Evolutionary conservation across 2,888 invertebrate species (phyloP).

Genomic region (Phasia obesa): DNA sequence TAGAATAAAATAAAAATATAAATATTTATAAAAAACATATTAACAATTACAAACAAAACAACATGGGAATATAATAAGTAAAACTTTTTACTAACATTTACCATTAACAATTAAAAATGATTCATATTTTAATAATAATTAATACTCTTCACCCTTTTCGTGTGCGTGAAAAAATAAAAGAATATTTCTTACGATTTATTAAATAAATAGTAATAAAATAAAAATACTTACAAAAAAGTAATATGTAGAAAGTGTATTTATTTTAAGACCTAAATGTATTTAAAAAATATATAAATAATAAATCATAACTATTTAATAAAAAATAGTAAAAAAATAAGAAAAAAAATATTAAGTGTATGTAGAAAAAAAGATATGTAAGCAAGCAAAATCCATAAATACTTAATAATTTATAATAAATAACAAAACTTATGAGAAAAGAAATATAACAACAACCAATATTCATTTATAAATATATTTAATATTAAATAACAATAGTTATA

Average conservation of each 20-base stretch:
- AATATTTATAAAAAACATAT: constrained; percentile 15
- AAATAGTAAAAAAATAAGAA: constrained; percentile 38
- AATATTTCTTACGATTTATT: constrained; percentile 57
- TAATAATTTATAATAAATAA: constrained; percentile 44
- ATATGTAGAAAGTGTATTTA: constrained; percentile 65
- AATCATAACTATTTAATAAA: constrained; percentile 18
- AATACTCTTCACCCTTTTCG: constrained; percentile 15
- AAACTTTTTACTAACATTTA: constrained; percentile 62
- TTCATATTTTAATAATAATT: constrained; percentile 22
- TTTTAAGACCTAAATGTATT: constrained; percentile 65
- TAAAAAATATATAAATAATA: constrained; percentile 43
- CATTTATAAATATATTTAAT: constrained; percentile 63
- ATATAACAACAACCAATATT: constrained; percentile 51
- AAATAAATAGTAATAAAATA: constrained; percentile 16
- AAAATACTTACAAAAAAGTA: constrained; percentile 15
- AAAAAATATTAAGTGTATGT: constrained; percentile 59
- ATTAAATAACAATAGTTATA: constrained; percentile 46
- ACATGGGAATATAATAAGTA: constrained; percentile 61
- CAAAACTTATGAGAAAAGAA: constrained; percentile 58
- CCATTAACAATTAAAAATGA: too few species aligned
- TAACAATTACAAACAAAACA: constrained; percentile 50
- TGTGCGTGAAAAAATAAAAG: constrained; percentile 28
- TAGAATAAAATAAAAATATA: constrained; percentile 40
- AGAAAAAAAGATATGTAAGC: constrained; percentile 49
- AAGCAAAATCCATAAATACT: background rate